Evolutionary conservation across 2,888 invertebrate species (phyloP), one percentile per base, ranked within the genome.

Genomic region (Ischnura elegans): DNA sequence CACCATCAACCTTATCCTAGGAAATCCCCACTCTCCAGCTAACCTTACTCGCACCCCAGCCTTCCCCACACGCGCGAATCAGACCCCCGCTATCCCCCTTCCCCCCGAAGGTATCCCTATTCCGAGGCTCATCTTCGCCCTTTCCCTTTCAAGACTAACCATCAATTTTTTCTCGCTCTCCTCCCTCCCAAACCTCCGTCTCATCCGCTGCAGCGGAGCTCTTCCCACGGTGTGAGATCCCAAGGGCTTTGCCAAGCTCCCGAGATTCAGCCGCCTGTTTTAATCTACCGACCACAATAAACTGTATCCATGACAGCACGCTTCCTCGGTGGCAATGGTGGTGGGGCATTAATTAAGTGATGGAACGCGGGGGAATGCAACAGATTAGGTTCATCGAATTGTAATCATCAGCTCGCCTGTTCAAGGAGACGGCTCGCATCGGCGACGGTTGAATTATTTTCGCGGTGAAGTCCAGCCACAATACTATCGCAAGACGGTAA

Each of bases 141-240:
- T 46, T 46, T 76, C 76, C 29, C 76, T 76, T 16, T 36, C 76
- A 3, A 25, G 29, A 36, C 76, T 76, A 76, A 8, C n/a, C 76
- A 76, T 76, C 13, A 76, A 25, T 36, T 36, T 29, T 76, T 76
- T 36, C 6, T 29, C 36, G n/a, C n/a, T 16, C 76, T 76, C 76
- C 76, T 29, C 2, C 36, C 29, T 2, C 76, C 36, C n/a, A 29
- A 36, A 13, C 29, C 0, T 13, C 29, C 76, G 29, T 3, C 76
- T 36, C 36, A 29, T 36, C 16, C 76, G 16, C 29, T 0, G 76
- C 36, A n/a, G 76, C 4, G 8, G 29, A 6, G 19, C 0, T 36
- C 66, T 76, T 76, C 76, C 76, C 76, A 76, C 76, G 76, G 76
- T 76, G 76, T 10, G 61, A 61, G 76, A 76, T 76, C 29, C 21